Evolutionary conservation across 1,140 invertebrate species (phyloP), one percentile per base, ranked within the genome.

Genomic region (Nautilus pompilius): DNA sequence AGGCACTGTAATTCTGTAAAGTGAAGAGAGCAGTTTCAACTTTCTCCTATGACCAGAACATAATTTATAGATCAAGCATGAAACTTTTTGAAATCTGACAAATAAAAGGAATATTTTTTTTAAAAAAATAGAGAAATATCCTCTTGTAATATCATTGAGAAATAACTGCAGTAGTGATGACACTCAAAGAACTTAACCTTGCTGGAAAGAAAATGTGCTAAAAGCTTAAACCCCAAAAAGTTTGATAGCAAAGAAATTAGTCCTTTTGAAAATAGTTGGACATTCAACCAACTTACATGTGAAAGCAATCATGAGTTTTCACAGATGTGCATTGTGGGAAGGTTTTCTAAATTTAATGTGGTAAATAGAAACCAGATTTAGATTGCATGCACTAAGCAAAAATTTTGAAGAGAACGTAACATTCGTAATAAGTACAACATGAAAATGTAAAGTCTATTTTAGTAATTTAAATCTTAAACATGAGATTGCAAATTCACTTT

Each of bases 91-190:
- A 51, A 29, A 62, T 60, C 68, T 61, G 68, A 66, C 4, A 66
- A 56, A 20, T n/a, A n/a, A n/a, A n/a, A n/a, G n/a, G n/a, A n/a
- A n/a, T n/a, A n/a, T n/a, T n/a, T n/a, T n/a, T n/a, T n/a, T n/a
- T n/a, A n/a, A n/a, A n/a, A n/a, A n/a, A n/a, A n/a, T n/a, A 58
- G 56, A 36, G 55, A 59, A 41, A 69, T 69, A 20, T 63, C 58
- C 45, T 69, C 68, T n/a, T n/a, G n/a, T n/a, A 3, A 41, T 53
- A 56, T 62, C 60, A 45, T 59, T 62, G 24, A 46, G 54, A 6
- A 55, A 62, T 48, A 51, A 59, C 58, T 65, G 63, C 5, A 58
- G 63, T n/a, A 58, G 63, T 28, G 63, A 65, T 28, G 63, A 58
- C 32, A 57, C 48, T 28, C n/a, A n/a, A n/a, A n/a, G n/a, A n/a